phyloP scores from a whole-genome alignment of 2,888 invertebrate genomes.

The Encarsia formosa region DNA sequence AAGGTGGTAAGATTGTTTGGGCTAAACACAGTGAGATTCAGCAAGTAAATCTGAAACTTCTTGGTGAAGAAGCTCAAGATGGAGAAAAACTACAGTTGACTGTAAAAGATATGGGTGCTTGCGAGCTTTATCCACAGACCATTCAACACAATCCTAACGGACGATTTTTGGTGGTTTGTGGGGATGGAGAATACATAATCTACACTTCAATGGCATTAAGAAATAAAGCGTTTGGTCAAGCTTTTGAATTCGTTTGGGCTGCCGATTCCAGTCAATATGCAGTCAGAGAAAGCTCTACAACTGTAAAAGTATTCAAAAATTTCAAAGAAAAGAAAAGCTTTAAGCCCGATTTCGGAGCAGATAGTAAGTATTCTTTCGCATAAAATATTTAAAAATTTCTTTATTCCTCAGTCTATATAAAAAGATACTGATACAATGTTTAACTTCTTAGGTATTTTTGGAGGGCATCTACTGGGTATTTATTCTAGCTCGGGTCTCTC shows the following conservation, averaged over 20 bases:
- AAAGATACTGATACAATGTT: neutral
- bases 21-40: conserved; percentile 98
- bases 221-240: conserved; percentile 97
- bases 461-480: conserved; percentile 86
- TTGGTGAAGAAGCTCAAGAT: conserved; percentile 64
- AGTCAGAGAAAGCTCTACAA: conserved; percentile 82
- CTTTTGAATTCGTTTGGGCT: conserved; percentile 99
- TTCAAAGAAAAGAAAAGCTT: conserved; percentile 96
- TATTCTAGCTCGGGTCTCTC: conserved; percentile 82
- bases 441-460: conserved; percentile 69
- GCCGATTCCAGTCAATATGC: conserved; percentile 92
- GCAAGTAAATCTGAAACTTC: conserved; percentile 87
- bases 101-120: conserved; percentile 98
- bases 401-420: neutral
- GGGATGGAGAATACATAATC: conserved; percentile 99
- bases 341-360: conserved; percentile 94
- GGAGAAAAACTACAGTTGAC: conserved; percentile 71
- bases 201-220: conserved; percentile 99
- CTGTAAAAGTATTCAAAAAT: conserved; percentile 93
- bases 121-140: conserved; percentile 98
- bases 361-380: conserved; percentile 62
- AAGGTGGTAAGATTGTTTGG: conserved; percentile 97
- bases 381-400: neutral
- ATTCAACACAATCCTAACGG: conserved; percentile 99
- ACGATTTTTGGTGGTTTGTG: conserved; percentile 89